Base-by-base conservation (phyloP, 2,797 vertebrate species). In the Diceros bicornis region DNA sequence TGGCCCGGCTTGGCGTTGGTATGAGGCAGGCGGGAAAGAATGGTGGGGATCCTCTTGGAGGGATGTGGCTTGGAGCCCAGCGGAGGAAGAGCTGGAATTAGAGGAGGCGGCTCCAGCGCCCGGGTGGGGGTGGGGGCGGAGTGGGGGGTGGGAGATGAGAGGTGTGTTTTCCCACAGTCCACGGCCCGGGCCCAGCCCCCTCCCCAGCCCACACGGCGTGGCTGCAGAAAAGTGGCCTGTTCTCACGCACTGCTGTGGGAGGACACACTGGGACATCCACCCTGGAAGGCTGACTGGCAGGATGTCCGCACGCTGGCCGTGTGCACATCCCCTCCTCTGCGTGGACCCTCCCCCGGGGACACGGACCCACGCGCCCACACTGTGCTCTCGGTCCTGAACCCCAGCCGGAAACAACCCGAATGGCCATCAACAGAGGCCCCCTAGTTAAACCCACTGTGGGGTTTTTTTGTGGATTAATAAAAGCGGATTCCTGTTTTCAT, bases 401-500 rank as follows among this genome's bases (percentile, higher is more conserved):
- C 69, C 3, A 5, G 52, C 52, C 6, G 14, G 47, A 72, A 50
- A 23, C 47, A 6, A 7, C 29, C 34, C 47, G 4, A 3, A 2
- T 0, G 27, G 13, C 81, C 21, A 0, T 25, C 57, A 17, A 1
- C 11, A 0, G n/a, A 14, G 50, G 57, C 66, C 29, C n/a, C 1
- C 14, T 37, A 0, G 25, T n/a, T 41, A 78, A 52, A 41, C 71
- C 21, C 8, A 6, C n/a, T 25, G 6, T 21, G 59, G 55, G 10
- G 59, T 27, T 61, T 83, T 78, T 82, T 96, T 93, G 78, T 98
- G 97, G 97, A 77, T 90, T 96, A 98, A 97, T 95, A 79, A 21
- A 97, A 97, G 96, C 95, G 85, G 97, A 97, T 94, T 89, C 61
- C 64, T 69, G 21, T 97, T 97, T 97, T 97, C 92, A 72, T 94